phyloP scores from a whole-genome alignment of 2,888 invertebrate species.

The Ophion slaviceki region DNA sequence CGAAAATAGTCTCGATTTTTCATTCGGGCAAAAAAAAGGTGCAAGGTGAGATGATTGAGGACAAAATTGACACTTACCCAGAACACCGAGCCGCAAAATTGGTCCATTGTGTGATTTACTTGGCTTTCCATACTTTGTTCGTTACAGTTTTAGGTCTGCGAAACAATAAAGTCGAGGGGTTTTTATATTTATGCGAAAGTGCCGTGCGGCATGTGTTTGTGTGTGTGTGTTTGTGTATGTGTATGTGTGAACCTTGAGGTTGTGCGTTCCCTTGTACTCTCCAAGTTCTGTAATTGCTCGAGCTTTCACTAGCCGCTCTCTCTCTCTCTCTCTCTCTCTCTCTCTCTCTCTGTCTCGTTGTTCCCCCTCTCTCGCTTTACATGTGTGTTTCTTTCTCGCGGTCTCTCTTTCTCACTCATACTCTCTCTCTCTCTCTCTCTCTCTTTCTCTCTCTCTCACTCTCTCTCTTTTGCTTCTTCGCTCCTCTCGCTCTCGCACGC shows the following conservation, averaged over 20 bases:
- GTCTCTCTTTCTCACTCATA: background rate
- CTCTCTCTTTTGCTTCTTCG: too few relatives aligned
- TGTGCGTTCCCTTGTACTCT: slow-evolving; percentile 22
- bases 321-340: slow-evolving; percentile 32
- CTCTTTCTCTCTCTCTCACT: too few relatives aligned
- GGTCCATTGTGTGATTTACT: slow-evolving; percentile 88
- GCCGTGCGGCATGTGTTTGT: background rate
- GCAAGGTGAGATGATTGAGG: background rate
- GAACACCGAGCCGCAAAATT: slow-evolving; percentile 91
- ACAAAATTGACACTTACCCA: slow-evolving; percentile 88
- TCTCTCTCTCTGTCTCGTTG: background rate
- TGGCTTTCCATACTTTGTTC: slow-evolving; percentile 84
- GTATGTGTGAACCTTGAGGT: slow-evolving; percentile 22
- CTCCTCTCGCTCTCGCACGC: background rate
- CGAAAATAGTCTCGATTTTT: background rate
- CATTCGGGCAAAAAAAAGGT: background rate
- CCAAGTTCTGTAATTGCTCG: slow-evolving; percentile 22
- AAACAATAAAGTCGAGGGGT: background rate
- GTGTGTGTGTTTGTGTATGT: background rate
- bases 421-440: background rate
- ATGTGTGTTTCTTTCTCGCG: background rate
- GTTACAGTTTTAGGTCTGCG: slow-evolving; percentile 63
- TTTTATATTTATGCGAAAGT: slow-evolving; percentile 3
- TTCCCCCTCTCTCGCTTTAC: background rate
- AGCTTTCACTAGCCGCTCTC: slow-evolving; percentile 44